phyloP scores from a whole-genome alignment of 2,888 invertebrate genomes.

The Drosophila buzzatii region DNA sequence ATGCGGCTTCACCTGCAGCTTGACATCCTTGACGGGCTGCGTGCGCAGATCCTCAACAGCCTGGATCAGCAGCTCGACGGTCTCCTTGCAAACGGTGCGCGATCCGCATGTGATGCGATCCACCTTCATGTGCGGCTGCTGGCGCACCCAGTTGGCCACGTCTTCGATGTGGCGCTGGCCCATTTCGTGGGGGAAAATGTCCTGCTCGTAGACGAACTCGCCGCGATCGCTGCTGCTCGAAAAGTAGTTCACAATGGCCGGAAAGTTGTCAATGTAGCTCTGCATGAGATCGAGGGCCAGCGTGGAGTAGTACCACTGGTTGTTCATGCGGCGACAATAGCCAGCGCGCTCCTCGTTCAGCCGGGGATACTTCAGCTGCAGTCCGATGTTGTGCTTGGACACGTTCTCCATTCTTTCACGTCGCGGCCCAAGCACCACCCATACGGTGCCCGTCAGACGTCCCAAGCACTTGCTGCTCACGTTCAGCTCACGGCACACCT shows the following conservation, averaged over 20 bases:
- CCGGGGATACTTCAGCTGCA: constrained; percentile 96
- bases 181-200: constrained; percentile 88
- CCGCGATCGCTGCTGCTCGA: constrained; percentile 85
- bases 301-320: constrained; percentile 92
- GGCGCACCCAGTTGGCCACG: constrained; percentile 89
- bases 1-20: constrained; percentile 92
- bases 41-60: constrained; percentile 85
- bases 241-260: constrained; percentile 88
- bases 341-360: constrained; percentile 92
- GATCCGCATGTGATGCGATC: constrained; percentile 90
- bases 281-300: constrained; percentile 90
- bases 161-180: constrained; percentile 85
- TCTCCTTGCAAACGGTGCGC: constrained; percentile 89
- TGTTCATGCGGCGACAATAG: constrained; percentile 91
- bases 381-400: constrained; percentile 91
- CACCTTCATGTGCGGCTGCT: constrained; percentile 88
- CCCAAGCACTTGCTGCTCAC: constrained; percentile 91
- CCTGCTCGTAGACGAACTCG: constrained; percentile 89
- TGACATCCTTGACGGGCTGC: constrained; percentile 86
- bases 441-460: constrained; percentile 94
- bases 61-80: constrained; percentile 85
- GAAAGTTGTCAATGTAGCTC: constrained; percentile 90
- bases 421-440: constrained; percentile 87
- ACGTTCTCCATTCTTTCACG: constrained; percentile 84
- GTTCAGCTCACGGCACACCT: constrained; percentile 84